Conservation (phyloP, 2,797 vertebrate species). For the Lateolabrax maculatus region DNA sequence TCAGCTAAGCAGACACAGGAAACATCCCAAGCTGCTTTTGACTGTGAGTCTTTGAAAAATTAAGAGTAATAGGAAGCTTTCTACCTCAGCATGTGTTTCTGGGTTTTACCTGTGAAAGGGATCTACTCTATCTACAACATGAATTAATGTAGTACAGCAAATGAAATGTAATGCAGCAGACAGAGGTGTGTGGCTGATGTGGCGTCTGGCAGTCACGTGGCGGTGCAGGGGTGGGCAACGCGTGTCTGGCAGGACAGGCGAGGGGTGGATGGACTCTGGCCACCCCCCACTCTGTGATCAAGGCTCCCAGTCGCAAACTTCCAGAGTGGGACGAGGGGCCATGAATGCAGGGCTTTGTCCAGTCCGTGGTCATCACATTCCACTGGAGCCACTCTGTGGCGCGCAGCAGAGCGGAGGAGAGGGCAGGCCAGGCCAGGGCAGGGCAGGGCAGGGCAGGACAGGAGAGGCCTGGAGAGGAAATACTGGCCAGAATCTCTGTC, state of each 20-base stretch:
- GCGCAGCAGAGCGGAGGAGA: conserved; percentile 81
- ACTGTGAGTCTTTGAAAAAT: not conserved
- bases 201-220: conserved; percentile 16
- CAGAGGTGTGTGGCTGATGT: conserved; percentile 3
- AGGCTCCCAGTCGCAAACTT: conserved; percentile 74
- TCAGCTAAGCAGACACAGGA: not conserved
- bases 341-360: conserved; percentile 87
- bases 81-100: not conserved
- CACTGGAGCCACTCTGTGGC: conserved; percentile 84
- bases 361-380: conserved; percentile 86
- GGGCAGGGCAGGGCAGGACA: conserved; percentile 35
- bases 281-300: conserved; percentile 60
- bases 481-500: conserved; percentile 12
- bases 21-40: conserved; percentile 2
- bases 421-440: conserved; percentile 69
- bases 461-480: conserved; percentile 47
- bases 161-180: not conserved
- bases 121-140: not conserved
- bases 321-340: conserved; percentile 74
- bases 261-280: conserved; percentile 60
- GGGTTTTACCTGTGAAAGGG: not conserved
- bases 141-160: not conserved
- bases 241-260: conserved; percentile 59
- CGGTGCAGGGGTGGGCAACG: conserved; percentile 31
- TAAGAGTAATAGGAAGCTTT: not conserved